A percentile compares a stretch with the other conserved stretches of the same genome.
Evolutionary conservation across 2,888 invertebrate genomes (phyloP).

Genomic region (Dynastes grantii): DNA sequence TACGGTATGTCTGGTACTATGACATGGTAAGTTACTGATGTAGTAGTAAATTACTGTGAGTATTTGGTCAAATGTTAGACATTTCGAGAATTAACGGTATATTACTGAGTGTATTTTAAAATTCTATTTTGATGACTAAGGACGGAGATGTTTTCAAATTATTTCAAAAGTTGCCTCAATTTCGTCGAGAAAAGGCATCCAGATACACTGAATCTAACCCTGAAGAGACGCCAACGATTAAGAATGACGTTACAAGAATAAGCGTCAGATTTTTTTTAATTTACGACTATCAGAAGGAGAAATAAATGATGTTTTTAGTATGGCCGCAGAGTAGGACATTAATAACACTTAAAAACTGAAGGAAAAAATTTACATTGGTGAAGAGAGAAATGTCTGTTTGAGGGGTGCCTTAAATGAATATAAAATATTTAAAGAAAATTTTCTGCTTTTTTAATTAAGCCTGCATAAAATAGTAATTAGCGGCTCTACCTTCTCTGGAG

Average conservation of each 20-base stretch:
- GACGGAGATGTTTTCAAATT: slow-evolving; percentile 7
- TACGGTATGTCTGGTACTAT: too few species aligned
- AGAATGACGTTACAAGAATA: background rate
- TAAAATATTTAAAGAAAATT: slow-evolving; percentile 23
- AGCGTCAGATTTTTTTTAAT: background rate
- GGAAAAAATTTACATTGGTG: slow-evolving; percentile 3
- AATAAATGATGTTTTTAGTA: background rate
- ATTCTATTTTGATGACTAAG: background rate
- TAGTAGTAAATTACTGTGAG: too few species aligned
- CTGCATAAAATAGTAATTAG: slow-evolving; percentile 22
- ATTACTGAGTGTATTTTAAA: too few species aligned
- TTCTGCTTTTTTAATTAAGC: slow-evolving; percentile 13
- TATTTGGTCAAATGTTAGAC: too few species aligned
- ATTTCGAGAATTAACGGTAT: too few species aligned
- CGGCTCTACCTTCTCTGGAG: background rate
- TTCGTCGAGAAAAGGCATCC: background rate
- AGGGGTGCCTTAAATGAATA: background rate
- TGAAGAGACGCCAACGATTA: slow-evolving; percentile 13
- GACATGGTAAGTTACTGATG: too few species aligned
- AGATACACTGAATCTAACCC: background rate
- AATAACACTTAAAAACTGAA: slow-evolving; percentile 31
- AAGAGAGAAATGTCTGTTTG: background rate
- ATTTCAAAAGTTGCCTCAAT: background rate
- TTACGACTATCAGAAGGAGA: background rate
- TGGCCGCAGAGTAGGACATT: background rate